Evolutionary conservation across 2,797 vertebrate species (phyloP).

Genomic region (Micrastur ruficollis): DNA sequence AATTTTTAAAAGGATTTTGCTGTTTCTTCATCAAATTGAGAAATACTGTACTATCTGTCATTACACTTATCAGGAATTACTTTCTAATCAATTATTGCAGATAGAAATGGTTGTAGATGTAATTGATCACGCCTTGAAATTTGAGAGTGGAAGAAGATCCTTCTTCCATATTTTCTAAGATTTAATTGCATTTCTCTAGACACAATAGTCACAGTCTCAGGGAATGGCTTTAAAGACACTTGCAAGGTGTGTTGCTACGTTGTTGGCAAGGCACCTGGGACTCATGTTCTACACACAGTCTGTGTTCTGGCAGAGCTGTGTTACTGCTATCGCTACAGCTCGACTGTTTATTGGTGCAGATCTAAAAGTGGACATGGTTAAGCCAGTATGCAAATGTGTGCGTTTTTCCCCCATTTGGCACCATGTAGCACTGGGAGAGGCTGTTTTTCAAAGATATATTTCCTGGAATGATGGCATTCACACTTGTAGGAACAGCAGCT

Average conservation of each 20-base stretch:
- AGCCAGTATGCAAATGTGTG: not conserved
- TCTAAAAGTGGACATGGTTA: not conserved
- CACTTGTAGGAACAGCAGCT: not conserved
- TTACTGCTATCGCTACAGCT: not conserved
- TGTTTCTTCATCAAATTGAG: not conserved
- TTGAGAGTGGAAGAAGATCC: not conserved
- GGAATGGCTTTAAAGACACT: not conserved
- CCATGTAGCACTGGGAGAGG: not conserved
- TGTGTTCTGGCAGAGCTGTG: not conserved
- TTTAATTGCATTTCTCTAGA: not conserved
- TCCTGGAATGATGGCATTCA: not conserved
- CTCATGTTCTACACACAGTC: not conserved
- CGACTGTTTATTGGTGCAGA: not conserved
- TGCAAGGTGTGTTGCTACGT: not conserved
- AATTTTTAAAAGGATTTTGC: not conserved
- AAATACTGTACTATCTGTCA: not conserved
- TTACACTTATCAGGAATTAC: not conserved
- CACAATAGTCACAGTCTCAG: not conserved
- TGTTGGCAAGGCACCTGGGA: not conserved
- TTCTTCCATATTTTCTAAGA: not conserved
- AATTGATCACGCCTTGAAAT: not conserved
- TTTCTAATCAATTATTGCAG: not conserved
- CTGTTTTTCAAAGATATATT: not conserved
- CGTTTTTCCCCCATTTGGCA: not conserved
- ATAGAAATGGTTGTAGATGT: not conserved